Conservation (phyloP, 2,113 vertebrate species). For the Pterocles gutturalis region DNA sequence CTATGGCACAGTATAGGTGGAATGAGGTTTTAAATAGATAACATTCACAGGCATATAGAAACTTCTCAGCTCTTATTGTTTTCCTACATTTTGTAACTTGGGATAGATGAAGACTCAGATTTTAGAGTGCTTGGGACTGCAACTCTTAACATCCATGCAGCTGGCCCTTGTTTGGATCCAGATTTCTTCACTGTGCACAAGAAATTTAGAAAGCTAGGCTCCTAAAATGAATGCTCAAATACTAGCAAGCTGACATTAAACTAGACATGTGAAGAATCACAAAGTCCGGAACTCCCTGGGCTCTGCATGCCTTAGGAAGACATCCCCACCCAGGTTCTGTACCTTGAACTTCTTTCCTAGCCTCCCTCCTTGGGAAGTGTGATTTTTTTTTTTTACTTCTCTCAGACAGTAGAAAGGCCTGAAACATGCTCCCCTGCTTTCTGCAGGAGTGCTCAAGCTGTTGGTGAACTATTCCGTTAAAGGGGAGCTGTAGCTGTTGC, state of each 20-base stretch:
- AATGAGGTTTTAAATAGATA: neutral
- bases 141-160: neutral
- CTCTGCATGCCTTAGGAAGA: neutral
- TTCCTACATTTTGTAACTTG: neutral
- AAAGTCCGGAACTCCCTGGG: neutral
- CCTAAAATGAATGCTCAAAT: neutral
- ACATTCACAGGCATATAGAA: neutral
- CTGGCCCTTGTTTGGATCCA: neutral
- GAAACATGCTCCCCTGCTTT: neutral
- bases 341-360: neutral
- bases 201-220: neutral
- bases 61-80: neutral
- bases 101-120: neutral
- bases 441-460: neutral
- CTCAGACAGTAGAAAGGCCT: neutral
- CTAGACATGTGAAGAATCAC: neutral
- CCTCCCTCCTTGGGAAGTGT: neutral
- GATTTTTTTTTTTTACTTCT: neutral
- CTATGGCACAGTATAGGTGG: neutral
- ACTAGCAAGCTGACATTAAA: neutral
- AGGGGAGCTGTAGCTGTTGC: neutral
- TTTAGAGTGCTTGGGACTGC: neutral
- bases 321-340: neutral
- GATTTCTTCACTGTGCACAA: neutral
- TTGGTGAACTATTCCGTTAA: neutral